phyloP scores from a whole-genome alignment of 2,113 vertebrate species.

The Ctenomys sociabilis region DNA sequence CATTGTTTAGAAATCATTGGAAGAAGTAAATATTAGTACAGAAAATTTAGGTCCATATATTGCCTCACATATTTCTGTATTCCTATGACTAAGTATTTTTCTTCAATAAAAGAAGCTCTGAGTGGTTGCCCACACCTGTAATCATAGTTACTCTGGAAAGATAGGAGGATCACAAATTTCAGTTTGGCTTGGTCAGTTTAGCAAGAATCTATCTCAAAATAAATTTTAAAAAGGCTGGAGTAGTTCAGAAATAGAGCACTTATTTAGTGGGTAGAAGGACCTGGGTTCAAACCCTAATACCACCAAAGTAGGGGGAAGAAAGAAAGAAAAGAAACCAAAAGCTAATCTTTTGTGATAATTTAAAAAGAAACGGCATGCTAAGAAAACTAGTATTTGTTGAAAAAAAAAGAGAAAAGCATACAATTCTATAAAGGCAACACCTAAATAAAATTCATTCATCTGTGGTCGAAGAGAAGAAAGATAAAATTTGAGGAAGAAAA shows the following conservation, averaged over 20 bases:
- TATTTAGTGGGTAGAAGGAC: neutral
- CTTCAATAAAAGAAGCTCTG: neutral
- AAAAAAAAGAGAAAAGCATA: neutral
- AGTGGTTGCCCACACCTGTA: neutral
- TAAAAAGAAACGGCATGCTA: slow-evolving; percentile 27
- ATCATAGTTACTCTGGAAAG: neutral
- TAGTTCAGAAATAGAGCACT: neutral
- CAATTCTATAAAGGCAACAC: neutral
- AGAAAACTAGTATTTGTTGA: neutral
- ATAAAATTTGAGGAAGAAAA: neutral
- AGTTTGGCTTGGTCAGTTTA: neutral
- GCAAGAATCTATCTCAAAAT: neutral
- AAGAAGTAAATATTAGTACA: slow-evolving; percentile 14
- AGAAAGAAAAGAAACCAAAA: neutral
- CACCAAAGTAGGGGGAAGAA: neutral
- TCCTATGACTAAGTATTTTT: neutral
- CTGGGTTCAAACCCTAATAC: neutral
- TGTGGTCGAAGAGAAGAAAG: neutral
- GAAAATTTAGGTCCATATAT: neutral
- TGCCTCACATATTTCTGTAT: neutral
- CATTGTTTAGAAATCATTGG: neutral
- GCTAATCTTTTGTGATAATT: slow-evolving; percentile 9
- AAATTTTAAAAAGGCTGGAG: neutral
- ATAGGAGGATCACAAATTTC: neutral
- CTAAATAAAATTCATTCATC: neutral